Base-by-base conservation (phyloP, 2,113 vertebrate species). In the Naja naja region DNA sequence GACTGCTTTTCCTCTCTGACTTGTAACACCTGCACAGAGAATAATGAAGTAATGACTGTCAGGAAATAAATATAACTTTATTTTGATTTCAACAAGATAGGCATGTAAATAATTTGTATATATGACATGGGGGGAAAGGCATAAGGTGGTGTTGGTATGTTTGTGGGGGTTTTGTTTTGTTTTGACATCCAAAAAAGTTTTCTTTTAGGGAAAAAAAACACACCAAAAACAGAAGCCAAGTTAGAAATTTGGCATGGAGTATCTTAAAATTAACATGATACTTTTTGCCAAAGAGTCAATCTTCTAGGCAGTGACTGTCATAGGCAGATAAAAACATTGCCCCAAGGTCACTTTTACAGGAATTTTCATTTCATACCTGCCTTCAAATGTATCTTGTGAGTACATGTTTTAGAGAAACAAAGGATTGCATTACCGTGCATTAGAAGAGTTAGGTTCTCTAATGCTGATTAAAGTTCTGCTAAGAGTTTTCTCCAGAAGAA, bases 291-390 rank as follows among this genome's bases (percentile, higher is more conserved):
- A 93, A 88, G 96, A 96, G 95, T 96, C 97, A 96, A 92, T 95
- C 95, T 96, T 96, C 94, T 92, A 94, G 87, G 95, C 89, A 96
- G 93, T 91, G 95, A 96, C 93, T 96, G 96, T 96, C 96, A 96
- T 92, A 91, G 56, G 11, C 93, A 96, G 96, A 97, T 96, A 96
- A 97, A 94, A 97, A 96, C 95, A 95, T 96, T 94, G 96, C 97
- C 97, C 95, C 94, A 94, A 95, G 96, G 96, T 96, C 96, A 96
- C 93, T 93, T 94, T 90, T 94, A 94, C 93, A 96, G 96, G 95
- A 97, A 97, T 97, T 97, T 94, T 94, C 95, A 97, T 90, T 96
- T 96, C 97, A 97, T 96, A 94, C 96, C 94, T 97, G 94, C 92
- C 95, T 94, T 96, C 93, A 88, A 93, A 97, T 47, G 86, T 95